These are phyloP conservation scores for Australoheros scitulus DNA, from an alignment of 2,113 vertebrate species.

Conservation along the genomic window DNA sequence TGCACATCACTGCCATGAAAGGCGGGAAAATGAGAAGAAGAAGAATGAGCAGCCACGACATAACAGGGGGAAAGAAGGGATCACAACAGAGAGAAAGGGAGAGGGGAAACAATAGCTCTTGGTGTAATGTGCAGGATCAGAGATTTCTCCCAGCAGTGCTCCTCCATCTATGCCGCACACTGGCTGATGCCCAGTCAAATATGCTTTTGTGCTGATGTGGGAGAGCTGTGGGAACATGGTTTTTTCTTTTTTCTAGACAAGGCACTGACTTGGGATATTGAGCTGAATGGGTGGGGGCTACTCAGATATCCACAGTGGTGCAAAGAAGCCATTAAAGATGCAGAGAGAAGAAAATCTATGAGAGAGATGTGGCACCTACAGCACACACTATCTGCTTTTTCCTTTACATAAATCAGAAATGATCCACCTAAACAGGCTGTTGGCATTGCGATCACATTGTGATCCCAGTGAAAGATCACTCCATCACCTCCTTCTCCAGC, in stretches of 20 bases:
- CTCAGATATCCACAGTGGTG: slow-evolving; percentile 48
- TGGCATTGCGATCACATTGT: not conserved
- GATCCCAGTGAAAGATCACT: not conserved
- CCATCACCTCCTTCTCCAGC: slow-evolving; percentile 11
- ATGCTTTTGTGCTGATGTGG: slow-evolving; percentile 79
- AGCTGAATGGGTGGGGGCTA: slow-evolving; percentile 40
- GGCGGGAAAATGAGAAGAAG: slow-evolving; percentile 1
- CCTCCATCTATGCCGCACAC: slow-evolving; percentile 47
- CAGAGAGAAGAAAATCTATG: not conserved
- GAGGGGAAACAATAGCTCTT: slow-evolving; percentile 52
- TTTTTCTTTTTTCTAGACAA: slow-evolving; percentile 42
- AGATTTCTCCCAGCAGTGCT: slow-evolving; percentile 54
- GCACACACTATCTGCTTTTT: not conserved
- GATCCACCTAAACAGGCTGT: not conserved
- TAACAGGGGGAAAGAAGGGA: slow-evolving; percentile 7
- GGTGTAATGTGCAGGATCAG: slow-evolving; percentile 66
- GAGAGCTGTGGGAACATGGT: slow-evolving; percentile 72
- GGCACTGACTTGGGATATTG: slow-evolving; percentile 49
- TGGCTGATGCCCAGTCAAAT: slow-evolving; percentile 70
- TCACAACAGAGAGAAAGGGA: not conserved
- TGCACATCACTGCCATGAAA: slow-evolving; percentile 25
- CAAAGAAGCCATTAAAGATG: slow-evolving; percentile 47
- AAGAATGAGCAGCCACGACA: slow-evolving; percentile 27
- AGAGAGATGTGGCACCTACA: not conserved
- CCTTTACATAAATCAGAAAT: not conserved